phyloP scores from a whole-genome alignment of 2,797 vertebrate species.

The Pangasius macronema region DNA sequence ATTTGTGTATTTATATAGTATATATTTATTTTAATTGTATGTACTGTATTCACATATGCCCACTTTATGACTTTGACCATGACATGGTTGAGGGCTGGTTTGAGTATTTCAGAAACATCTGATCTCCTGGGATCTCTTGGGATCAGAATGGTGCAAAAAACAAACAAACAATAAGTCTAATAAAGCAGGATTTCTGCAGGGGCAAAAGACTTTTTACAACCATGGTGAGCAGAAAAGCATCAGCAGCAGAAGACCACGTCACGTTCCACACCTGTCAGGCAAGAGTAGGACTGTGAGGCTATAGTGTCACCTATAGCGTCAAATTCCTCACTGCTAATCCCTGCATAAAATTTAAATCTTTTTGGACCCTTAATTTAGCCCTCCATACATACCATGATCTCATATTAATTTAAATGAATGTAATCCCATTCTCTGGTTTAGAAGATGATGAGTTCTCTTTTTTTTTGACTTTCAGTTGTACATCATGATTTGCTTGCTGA shows the following conservation, averaged over 20 bases:
- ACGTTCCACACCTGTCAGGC: not conserved
- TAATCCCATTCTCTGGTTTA: not conserved
- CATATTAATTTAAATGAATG: not conserved
- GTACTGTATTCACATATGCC: no score
- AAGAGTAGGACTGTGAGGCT: not conserved
- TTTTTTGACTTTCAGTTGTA: not conserved
- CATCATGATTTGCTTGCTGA: not conserved
- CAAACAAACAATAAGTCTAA: no score
- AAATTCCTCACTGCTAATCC: not conserved
- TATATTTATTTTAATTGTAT: no score
- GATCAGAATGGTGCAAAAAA: no score
- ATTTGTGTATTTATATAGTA: no score
- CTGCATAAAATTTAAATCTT: not conserved
- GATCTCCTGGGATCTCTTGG: no score
- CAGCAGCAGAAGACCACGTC: not conserved
- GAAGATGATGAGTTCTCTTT: not conserved
- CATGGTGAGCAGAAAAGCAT: no score
- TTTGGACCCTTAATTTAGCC: not conserved
- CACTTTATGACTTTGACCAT: no score
- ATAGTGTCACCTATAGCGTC: not conserved
- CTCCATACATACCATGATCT: not conserved
- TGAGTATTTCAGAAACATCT: no score
- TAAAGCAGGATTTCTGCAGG: no score
- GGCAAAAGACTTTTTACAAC: no score
- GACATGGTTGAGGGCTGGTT: no score